Evolutionary conservation across 2,797 vertebrate species (phyloP).

Genomic region (Enteromius mattozi): DNA sequence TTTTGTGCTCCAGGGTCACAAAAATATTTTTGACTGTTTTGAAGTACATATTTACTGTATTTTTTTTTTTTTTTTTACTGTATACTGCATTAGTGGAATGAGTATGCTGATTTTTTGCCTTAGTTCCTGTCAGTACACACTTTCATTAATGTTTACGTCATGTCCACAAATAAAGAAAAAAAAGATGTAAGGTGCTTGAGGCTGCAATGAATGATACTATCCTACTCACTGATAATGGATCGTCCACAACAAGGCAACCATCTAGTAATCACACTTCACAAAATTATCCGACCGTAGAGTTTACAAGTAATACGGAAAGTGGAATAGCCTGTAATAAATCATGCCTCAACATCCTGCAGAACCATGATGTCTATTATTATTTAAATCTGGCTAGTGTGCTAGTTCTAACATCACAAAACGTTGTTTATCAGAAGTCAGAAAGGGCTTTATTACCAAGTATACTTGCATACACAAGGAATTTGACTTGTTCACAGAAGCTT

Average conservation of each 20-base stretch:
- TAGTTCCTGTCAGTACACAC: too few relatives aligned
- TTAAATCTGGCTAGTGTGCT: background rate
- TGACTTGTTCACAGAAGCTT: too few relatives aligned
- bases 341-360: background rate
- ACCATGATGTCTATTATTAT: background rate
- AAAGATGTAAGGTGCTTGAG: background rate
- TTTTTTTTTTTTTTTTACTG: too few relatives aligned
- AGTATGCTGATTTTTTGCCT: background rate
- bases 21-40: background rate
- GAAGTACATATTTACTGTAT: background rate
- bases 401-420: too few relatives aligned
- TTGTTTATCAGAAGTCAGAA: too few relatives aligned
- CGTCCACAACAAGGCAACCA: background rate
- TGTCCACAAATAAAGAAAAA: too few relatives aligned
- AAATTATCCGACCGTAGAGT: background rate
- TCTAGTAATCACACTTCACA: background rate
- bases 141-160: too few relatives aligned
- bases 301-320: background rate
- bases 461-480: too few relatives aligned
- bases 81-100: background rate
- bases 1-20: too few relatives aligned
- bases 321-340: background rate
- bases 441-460: too few relatives aligned
- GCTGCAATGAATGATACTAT: background rate
- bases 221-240: background rate